Conservation (phyloP, 2,888 invertebrate genomes). For the Polietes domitor region DNA sequence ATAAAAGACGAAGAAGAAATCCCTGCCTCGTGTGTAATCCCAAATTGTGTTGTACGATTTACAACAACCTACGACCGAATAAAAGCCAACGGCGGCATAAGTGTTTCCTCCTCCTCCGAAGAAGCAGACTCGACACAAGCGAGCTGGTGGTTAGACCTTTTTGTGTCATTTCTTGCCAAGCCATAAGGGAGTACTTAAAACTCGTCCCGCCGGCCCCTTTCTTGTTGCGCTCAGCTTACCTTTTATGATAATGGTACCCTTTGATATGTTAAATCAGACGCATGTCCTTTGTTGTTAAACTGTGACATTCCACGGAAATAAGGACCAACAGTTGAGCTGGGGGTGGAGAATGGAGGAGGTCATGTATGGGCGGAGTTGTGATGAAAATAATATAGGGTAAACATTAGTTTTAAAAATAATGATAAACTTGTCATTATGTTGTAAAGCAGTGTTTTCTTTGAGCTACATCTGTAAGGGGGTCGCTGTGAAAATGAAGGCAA, state of each 20-base stretch:
- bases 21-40: too few species aligned
- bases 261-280: background rate
- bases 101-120: background rate
- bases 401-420: background rate
- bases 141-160: background rate
- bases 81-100: background rate
- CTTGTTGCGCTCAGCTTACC: too few species aligned
- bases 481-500: background rate
- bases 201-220: background rate
- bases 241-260: background rate
- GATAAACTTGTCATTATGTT: background rate
- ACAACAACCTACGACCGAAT: too few species aligned
- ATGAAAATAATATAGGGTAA: background rate
- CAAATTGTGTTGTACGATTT: background rate
- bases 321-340: background rate
- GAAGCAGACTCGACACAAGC: background rate
- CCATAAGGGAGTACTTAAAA: constrained; percentile 1
- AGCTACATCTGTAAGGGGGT: background rate
- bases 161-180: background rate
- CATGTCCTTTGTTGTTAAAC: background rate
- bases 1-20: background rate
- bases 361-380: too few species aligned
- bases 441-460: background rate
- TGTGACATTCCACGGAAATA: background rate
- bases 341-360: background rate